Conservation (phyloP, 2,113 vertebrate species). For the Carollia perspicillata region DNA sequence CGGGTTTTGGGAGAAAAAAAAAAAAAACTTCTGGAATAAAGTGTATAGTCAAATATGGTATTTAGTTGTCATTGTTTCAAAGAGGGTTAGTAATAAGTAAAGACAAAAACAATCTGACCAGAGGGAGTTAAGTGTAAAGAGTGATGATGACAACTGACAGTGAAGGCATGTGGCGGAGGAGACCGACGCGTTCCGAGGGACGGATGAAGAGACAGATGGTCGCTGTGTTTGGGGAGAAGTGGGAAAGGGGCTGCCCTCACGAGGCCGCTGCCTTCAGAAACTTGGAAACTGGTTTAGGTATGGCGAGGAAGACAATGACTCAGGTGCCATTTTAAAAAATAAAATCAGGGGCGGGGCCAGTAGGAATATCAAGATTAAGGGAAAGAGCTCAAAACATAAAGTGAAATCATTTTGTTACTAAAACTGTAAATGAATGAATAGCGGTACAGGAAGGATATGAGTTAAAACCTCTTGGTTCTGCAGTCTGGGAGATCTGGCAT, state of each 20-base stretch:
- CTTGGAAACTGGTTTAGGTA: neutral
- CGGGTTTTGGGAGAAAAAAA: neutral
- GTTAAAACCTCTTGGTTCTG: neutral
- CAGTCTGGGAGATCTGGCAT: neutral
- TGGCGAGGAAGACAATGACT: neutral
- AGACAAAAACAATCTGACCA: neutral
- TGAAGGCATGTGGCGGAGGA: neutral
- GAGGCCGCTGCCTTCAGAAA: neutral
- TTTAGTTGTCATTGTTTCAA: neutral
- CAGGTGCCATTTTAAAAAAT: neutral
- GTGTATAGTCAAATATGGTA: neutral
- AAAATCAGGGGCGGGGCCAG: neutral
- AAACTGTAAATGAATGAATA: neutral
- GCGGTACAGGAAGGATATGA: neutral
- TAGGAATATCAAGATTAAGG: neutral
- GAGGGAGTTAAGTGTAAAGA: neutral
- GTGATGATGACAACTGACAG: neutral
- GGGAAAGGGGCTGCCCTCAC: rapidly evolving
- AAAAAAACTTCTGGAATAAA: neutral
- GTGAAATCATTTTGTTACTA: neutral
- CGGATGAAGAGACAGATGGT: neutral
- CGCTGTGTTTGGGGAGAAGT: neutral
- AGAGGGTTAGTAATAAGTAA: neutral
- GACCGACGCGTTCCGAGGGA: rapidly evolving
- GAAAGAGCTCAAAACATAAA: neutral